Evolutionary conservation across 2,113 vertebrate species (phyloP).

Genomic region (Bubo scandiacus): DNA sequence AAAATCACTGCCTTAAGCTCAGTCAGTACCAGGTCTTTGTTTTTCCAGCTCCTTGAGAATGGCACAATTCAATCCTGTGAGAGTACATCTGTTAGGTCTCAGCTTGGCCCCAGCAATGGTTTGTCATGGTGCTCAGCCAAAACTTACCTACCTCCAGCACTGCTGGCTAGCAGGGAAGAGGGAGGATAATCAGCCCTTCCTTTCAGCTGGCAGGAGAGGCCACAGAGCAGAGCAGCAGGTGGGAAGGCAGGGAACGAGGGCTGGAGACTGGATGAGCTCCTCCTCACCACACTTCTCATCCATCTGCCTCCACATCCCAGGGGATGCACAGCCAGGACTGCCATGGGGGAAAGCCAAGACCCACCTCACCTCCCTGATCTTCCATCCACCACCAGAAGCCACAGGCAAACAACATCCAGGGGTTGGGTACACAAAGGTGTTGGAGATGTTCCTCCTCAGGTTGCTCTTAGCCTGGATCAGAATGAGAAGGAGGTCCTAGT

Average conservation of each 20-base stretch:
- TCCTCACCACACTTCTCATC: neutral
- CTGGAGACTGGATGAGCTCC: neutral
- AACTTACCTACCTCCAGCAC: neutral
- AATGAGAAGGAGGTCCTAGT: fast-evolving
- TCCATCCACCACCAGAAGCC: neutral
- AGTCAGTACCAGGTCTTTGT: neutral
- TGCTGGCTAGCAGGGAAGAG: neutral
- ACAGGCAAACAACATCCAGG: neutral
- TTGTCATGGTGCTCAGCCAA: neutral
- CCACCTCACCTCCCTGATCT: neutral
- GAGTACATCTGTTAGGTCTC: neutral
- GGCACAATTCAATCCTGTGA: neutral
- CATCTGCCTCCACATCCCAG: neutral
- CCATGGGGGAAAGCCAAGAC: fast-evolving
- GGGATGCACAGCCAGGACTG: neutral
- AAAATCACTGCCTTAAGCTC: neutral
- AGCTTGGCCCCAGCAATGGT: neutral
- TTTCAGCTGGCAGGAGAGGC: neutral
- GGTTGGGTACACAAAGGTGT: fast-evolving
- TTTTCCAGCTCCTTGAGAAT: neutral
- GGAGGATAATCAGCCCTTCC: neutral
- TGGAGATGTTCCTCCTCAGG: neutral
- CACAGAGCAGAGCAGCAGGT: neutral
- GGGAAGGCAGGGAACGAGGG: neutral
- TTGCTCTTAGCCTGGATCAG: neutral